Evolutionary conservation across 2,888 invertebrate species (phyloP).

Genomic region (Plutella xylostella): DNA sequence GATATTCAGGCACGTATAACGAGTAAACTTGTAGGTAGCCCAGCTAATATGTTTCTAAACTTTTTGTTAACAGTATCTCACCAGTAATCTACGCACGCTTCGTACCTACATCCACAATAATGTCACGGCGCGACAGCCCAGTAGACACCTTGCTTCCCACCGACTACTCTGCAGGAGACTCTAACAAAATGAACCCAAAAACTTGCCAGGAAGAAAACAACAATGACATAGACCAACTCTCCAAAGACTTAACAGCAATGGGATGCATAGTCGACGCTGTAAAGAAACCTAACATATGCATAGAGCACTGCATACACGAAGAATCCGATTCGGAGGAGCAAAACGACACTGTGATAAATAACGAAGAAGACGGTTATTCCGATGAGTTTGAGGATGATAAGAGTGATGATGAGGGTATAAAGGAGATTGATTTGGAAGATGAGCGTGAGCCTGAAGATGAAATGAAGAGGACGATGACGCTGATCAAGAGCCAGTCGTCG

Average conservation of each 20-base stretch:
- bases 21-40: no score
- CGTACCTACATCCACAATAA: slow-evolving; percentile 25
- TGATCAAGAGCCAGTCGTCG: slow-evolving; percentile 45
- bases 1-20: no score
- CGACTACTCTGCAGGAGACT: slow-evolving; percentile 49
- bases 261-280: slow-evolving; percentile 57
- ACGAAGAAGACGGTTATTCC: slow-evolving; percentile 44
- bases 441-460: slow-evolving; percentile 21
- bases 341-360: slow-evolving; percentile 17
- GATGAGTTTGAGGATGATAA: slow-evolving; percentile 61
- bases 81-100: slow-evolving; percentile 36
- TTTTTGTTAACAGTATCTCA: slow-evolving; percentile 22
- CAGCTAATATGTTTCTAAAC: no score
- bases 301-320: slow-evolving; percentile 47
- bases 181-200: slow-evolving; percentile 45
- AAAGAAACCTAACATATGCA: slow-evolving; percentile 52
- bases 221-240: slow-evolving; percentile 56
- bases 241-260: slow-evolving; percentile 56
- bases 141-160: slow-evolving; percentile 40
- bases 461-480: slow-evolving; percentile 26
- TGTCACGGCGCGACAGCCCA: slow-evolving; percentile 43
- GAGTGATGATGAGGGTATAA: slow-evolving; percentile 37
- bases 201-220: slow-evolving; percentile 58
- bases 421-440: slow-evolving; percentile 25
- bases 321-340: slow-evolving; percentile 37